Percentiles rank a stretch among this genome's conserved stretches.
Conservation (phyloP, 2,888 invertebrate genomes). For the Chymomyza procnemis region DNA sequence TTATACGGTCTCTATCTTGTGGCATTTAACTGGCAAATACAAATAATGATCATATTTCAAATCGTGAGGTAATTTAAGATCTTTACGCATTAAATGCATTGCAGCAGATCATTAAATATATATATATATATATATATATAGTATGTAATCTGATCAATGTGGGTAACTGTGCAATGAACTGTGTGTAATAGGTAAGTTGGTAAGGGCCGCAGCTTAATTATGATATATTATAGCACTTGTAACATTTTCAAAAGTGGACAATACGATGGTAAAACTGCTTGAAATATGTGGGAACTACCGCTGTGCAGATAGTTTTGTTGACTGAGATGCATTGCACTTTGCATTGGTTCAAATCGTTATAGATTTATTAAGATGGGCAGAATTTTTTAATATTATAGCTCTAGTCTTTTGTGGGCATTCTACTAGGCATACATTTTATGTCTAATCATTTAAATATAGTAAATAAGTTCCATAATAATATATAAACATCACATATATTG, state of each 20-base stretch:
- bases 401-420: no score
- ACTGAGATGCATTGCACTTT: no score
- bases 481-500: no score
- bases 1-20: conserved; percentile 7
- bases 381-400: no score
- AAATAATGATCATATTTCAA: conserved; percentile 56
- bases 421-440: no score
- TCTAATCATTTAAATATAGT: no score
- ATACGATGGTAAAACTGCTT: neutral
- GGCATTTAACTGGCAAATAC: conserved; percentile 58
- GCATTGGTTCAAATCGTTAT: no score
- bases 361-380: no score
- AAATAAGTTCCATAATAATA: no score
- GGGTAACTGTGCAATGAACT: neutral
- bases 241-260: neutral
- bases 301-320: no score
- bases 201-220: neutral
- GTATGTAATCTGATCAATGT: neutral
- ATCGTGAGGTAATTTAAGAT: conserved; percentile 51
- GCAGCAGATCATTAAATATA: neutral
- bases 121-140: no score
- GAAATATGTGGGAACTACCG: neutral
- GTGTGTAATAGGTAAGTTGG: neutral
- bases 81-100: conserved; percentile 43
- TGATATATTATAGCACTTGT: neutral